Base-by-base conservation (phyloP, 2,888 invertebrate species). In the Nomada ferruginata region DNA sequence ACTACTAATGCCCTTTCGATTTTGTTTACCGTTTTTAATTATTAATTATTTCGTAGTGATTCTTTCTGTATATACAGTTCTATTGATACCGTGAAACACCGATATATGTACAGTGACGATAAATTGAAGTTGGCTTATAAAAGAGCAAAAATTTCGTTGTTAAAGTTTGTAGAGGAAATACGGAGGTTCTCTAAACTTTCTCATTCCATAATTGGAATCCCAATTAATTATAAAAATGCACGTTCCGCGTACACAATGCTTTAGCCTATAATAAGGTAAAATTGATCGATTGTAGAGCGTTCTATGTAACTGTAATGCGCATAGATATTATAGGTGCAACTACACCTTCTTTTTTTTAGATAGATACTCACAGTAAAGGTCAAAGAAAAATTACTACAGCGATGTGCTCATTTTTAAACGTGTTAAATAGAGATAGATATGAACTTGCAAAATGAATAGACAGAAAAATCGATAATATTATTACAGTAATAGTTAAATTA, bases 251-350 rank as follows among this genome's bases (percentile, higher is more conserved):
- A 50, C 47, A 44, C 2, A 7, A 23, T 23, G 29, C 69, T 29
- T 15, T 29, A 0, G 5, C 29, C 59, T 59, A 59, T 59, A 60
- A 70, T 29, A 59, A 59, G 29, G 13, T n/a, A 47, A 50, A 47
- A 70, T 70, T 60, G 59, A 60, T 70, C 59, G 47, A 26, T 60
- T 70, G 47, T 50, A 70, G 59, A 70, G 50, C 10, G 13, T 70
- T 9, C 20, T 5, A n/a, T 59, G 26, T 59, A 50, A 47, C 59
- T 36, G 44, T 52, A 36, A n/a, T 53, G 18, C 44, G 18, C 11
- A 7, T 26, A 9, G 4, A 9, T 65, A 53, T 52, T 52, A 29
- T 15, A 63, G 44, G 47, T 64, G 50, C 26, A 63, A 13, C 3
- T 63, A 63, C 20, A 50, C 50, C 29, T n/a, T 29, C n/a, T 60